Evolutionary conservation across 1,140 invertebrate species (phyloP).

Genomic region (Drosophila repletoides): DNA sequence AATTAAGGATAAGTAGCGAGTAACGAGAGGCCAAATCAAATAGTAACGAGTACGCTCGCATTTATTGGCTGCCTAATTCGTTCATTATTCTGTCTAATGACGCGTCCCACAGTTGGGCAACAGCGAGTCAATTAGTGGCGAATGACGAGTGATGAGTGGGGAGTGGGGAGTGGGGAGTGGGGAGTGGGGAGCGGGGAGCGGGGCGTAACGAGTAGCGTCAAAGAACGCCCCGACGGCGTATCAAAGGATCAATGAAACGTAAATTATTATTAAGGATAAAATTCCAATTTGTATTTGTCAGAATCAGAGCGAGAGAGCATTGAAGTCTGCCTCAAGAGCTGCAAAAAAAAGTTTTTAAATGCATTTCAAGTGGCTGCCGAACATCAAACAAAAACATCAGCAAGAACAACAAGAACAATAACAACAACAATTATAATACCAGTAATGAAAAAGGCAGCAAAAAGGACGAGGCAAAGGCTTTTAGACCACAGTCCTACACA

Average conservation of each 20-base stretch:
- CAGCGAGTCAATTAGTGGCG: background rate
- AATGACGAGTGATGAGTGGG: background rate
- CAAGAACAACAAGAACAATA: background rate
- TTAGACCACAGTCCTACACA: slow-evolving; percentile 56
- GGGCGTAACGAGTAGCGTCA: background rate
- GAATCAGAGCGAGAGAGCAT: background rate
- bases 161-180: background rate
- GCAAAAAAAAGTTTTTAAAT: slow-evolving; percentile 51
- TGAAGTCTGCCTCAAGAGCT: slow-evolving; percentile 9
- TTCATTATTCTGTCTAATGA: slow-evolving; percentile 74
- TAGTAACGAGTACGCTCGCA: too few species aligned
- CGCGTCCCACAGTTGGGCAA: background rate
- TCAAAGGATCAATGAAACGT: slow-evolving; percentile 60
- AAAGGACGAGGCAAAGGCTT: slow-evolving; percentile 49
- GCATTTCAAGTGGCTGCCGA: slow-evolving; percentile 70
- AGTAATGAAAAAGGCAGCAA: slow-evolving; percentile 32
- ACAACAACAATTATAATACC: background rate
- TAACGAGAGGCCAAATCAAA: background rate
- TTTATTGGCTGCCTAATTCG: too few species aligned
- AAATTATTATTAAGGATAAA: slow-evolving; percentile 25
- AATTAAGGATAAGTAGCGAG: too few species aligned
- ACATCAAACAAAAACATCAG: slow-evolving; percentile 62
- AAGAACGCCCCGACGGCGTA: background rate
- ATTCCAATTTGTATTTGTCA: slow-evolving; percentile 39
- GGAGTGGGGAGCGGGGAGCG: background rate